Evolutionary conservation across 2,797 vertebrate species (phyloP).

Genomic region (Philypnodon macrostomus): DNA sequence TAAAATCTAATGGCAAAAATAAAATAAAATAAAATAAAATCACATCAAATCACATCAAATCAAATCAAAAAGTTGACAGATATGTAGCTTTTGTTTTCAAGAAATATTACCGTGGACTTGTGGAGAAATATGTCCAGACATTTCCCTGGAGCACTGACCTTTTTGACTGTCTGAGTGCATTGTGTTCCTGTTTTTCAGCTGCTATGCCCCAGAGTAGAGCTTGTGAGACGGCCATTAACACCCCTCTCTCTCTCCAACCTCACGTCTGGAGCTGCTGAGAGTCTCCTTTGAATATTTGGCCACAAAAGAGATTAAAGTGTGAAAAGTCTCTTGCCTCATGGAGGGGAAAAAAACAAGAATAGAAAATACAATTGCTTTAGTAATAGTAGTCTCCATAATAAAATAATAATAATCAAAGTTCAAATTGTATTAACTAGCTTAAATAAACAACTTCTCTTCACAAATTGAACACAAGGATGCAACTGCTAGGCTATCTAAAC

Average conservation of each 20-base stretch:
- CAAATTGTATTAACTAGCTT: no score
- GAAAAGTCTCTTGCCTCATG: slow-evolving; percentile 30
- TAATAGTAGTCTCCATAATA: no score
- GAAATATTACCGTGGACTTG: slow-evolving; percentile 19
- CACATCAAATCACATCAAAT: no score
- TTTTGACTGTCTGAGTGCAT: slow-evolving; percentile 35
- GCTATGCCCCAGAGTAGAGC: slow-evolving; percentile 18
- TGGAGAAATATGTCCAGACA: slow-evolving; percentile 17
- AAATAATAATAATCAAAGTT: no score
- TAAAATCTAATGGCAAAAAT: no score
- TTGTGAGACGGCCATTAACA: slow-evolving; percentile 30
- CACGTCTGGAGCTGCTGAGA: no score
- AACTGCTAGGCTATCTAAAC: no score
- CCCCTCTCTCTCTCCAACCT: slow-evolving; percentile 4
- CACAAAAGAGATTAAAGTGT: slow-evolving; percentile 15
- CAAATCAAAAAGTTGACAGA: background rate
- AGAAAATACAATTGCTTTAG: no score
- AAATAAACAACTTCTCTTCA: no score
- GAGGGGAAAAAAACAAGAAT: slow-evolving; percentile 12
- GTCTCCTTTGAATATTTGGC: slow-evolving; percentile 10
- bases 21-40: no score
- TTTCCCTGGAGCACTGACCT: slow-evolving; percentile 24
- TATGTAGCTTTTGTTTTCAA: background rate
- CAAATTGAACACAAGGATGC: no score
- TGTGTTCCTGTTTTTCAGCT: slow-evolving; percentile 23